Percentiles rank a stretch among this genome's conserved stretches.
Conservation (phyloP, 1,140 invertebrate genomes). For the Hestina assimilis region DNA sequence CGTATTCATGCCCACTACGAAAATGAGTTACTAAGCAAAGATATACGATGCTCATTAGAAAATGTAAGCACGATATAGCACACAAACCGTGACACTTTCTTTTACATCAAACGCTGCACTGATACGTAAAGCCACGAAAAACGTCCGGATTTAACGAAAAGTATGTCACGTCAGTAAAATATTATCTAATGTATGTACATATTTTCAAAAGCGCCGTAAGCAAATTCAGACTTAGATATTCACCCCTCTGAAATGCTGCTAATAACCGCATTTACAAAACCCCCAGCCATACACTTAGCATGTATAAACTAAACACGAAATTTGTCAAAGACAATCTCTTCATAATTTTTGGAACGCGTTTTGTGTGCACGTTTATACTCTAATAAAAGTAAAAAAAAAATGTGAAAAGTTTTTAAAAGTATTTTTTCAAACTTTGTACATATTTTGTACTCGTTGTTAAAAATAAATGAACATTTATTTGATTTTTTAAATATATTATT, state of each 20-base stretch:
- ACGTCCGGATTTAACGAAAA: conserved; percentile 11
- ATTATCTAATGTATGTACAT: conserved; percentile 33
- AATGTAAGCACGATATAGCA: too few relatives aligned
- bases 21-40: too few relatives aligned
- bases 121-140: conserved; percentile 19
- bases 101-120: conserved; percentile 20
- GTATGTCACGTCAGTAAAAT: conserved; percentile 26
- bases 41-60: too few relatives aligned
- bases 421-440: too few relatives aligned
- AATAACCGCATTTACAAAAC: conserved; percentile 34
- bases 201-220: conserved; percentile 39
- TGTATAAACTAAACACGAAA: conserved; percentile 17
- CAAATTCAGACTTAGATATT: conserved; percentile 44
- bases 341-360: conserved; percentile 23
- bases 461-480: too few relatives aligned
- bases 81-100: not conserved
- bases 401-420: conserved; percentile 25
- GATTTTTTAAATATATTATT: too few relatives aligned
- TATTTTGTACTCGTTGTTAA: too few relatives aligned
- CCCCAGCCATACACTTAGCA: conserved; percentile 14
- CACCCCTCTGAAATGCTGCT: conserved; percentile 45
- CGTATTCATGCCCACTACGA: too few relatives aligned
- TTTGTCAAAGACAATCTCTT: conserved; percentile 10
- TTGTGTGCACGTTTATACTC: too few relatives aligned
- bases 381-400: too few relatives aligned